Base-by-base conservation (phyloP, 1,140 invertebrate species). In the Pseudoatta argentina region DNA sequence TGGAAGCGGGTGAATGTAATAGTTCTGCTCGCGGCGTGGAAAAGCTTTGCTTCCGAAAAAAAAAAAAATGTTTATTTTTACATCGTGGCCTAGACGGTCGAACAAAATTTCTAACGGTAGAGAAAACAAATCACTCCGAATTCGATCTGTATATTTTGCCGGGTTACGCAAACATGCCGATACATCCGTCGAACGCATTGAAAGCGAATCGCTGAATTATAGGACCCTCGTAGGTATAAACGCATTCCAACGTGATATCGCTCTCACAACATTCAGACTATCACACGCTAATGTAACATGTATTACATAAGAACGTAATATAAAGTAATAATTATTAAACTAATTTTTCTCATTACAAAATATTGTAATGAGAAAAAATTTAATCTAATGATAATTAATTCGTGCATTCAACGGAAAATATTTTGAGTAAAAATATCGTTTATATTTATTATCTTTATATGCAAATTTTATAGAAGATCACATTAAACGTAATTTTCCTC, bases 71-170 rank as follows among this genome's bases (percentile, higher is more conserved):
- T 83, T 87, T 87, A 87, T 87, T 87, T 87, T 87, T 66, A 85
- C 85, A 82, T 59, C 77, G 77, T 55, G 64, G 76, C 57, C 85
- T 86, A 86, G 85, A 82, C 64, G 85, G 77, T 39, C 76, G 85
- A 72, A 82, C 77, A 82, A 86, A 86, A 86, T 86, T 79, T 86
- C 89, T 79, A 90, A 88, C 89, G 87, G 89, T 64, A 90, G 87
- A 86, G 87, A 91, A 91, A 91, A 90, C 89, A 91, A 87, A 87
- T 87, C 69, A 85, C 75, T 85, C 67, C 44, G n/a, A 85, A 83
- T 90, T 91, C 86, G 89, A 91, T 90, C 77, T 91, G 89, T 91
- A 91, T 91, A 91, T 91, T 91, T 91, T 91, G 75, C 66, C 69
- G 69, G 59, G 86, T 85, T 64, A 69, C 59, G 57, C 82, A 88